Base-by-base conservation (phyloP, 2,113 vertebrate genomes). In the Raphicerus campestris region DNA sequence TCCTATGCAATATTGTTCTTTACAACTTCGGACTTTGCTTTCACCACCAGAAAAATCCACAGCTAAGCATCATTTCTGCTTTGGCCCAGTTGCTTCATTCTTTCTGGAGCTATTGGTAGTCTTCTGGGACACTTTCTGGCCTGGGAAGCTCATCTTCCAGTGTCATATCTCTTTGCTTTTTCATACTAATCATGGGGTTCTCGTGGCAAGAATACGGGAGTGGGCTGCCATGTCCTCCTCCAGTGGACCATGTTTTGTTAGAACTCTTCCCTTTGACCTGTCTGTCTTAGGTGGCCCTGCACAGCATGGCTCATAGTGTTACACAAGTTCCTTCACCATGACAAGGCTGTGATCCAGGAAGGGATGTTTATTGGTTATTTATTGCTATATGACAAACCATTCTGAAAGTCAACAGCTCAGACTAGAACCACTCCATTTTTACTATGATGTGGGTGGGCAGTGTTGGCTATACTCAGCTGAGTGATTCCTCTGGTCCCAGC, bases 161-260 rank as follows among this genome's bases (percentile, higher is more conserved):
- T 39, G 5, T 70, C 19, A 39, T 39, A 70, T 70, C 66, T 70
- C 10, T 35, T 70, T 70, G 66, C n/a, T 39, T 70, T 70, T 70
- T 39, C n/a, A 70, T 70, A 22, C 35, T 26, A 42, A 24, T 26
- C 22, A 75, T 42, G 35, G 6, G 20, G 35, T 75, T 75, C 70
- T 75, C 0, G 0, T 42, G 70, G 35, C 70, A 42, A 42, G 22
- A 42, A 75, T 9, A 42, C 3, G 14, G 35, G 22, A 75, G 11
- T 75, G 39, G 70, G 70, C 39, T 26, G 42, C 39, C 70, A 42
- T 75, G 13, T 75, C 70, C 70, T 42, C 70, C 22, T 75, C 22
- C 70, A 75, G 70, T 75, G 70, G 39, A 26, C 39, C 24, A 75
- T 3, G 11, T 42, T 42, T 42, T 42, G 70, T 14, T 75, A 9